Base-by-base conservation (phyloP, 2,113 vertebrate species). In the Indicator indicator region DNA sequence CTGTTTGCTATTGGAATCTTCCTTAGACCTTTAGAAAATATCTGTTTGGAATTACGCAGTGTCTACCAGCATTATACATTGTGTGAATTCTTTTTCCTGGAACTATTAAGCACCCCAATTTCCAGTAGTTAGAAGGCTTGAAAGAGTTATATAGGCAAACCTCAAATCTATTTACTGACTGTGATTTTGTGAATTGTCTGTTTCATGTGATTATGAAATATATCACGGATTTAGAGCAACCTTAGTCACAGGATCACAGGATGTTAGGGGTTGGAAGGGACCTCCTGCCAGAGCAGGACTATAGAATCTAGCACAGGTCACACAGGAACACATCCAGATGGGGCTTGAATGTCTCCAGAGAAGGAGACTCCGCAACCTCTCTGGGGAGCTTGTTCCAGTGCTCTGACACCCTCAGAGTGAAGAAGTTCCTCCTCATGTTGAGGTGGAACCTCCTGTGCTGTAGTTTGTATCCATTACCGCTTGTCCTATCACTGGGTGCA, bases 211-310 rank as follows among this genome's bases (percentile, higher is more conserved):
- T 15, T 6, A 40, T 46, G n/a, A 93, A 86, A 78, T 58, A 28
- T 15, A 38, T 75, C 24, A 50, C 0, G 0, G 20, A 18, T 58
- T 81, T 72, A 30, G 16, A 88, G 9, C 44, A 48, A 13, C 12
- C 4, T 80, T 52, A 24, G 12, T 42, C 42, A 42, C 42, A 42
- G 42, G 42, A 42, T n/a, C n/a, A n/a, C n/a, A n/a, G n/a, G n/a
- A n/a, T 42, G 42, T 42, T 42, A 42, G 42, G 14, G 14, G 14
- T 42, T 42, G 42, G 42, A 42, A 42, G 42, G 42, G 42, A 42
- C 42, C 42, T 42, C 42, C 42, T 42, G 42, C 42, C 14, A 42
- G 42, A 42, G 42, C 42, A 42, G 14, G 42, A 42, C 42, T 42
- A 42, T 42, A 42, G 42, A 42, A 42, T 42, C 42, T 42, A 42